These are phyloP conservation scores for Manis crassicaudata DNA, from an alignment of 2,797 vertebrate genomes.

Conservation along the genomic window DNA sequence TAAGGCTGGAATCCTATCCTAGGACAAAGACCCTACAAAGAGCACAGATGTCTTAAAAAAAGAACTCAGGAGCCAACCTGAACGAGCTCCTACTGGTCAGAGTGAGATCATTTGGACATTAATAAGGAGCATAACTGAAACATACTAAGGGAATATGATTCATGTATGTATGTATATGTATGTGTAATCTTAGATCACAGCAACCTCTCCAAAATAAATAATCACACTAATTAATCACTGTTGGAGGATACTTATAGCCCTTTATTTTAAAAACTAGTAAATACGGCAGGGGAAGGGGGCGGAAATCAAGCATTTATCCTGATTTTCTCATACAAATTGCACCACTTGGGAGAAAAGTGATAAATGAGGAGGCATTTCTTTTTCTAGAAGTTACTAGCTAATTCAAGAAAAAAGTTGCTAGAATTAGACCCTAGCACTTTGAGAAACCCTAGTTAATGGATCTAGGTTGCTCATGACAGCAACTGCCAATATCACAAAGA, in stretches of 20 bases:
- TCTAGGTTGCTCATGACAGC: background rate
- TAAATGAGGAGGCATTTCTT: background rate
- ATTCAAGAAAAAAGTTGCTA: background rate
- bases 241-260: background rate
- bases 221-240: background rate
- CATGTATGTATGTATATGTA: background rate
- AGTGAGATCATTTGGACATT: background rate
- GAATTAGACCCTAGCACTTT: background rate
- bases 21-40: background rate
- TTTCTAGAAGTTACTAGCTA: background rate
- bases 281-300: too few species aligned
- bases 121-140: background rate
- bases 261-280: constrained; percentile 4
- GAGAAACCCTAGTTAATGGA: background rate
- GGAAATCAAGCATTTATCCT: background rate
- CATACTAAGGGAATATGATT: background rate
- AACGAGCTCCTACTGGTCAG: background rate
- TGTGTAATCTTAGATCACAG: background rate
- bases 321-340: background rate
- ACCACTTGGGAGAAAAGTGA: background rate
- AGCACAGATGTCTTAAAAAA: background rate
- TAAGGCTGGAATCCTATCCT: background rate
- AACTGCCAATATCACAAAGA: background rate
- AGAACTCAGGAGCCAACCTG: background rate
- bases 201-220: background rate